phyloP scores from a whole-genome alignment of 2,797 vertebrate species.

The Tenualosa thibaudeaui region DNA sequence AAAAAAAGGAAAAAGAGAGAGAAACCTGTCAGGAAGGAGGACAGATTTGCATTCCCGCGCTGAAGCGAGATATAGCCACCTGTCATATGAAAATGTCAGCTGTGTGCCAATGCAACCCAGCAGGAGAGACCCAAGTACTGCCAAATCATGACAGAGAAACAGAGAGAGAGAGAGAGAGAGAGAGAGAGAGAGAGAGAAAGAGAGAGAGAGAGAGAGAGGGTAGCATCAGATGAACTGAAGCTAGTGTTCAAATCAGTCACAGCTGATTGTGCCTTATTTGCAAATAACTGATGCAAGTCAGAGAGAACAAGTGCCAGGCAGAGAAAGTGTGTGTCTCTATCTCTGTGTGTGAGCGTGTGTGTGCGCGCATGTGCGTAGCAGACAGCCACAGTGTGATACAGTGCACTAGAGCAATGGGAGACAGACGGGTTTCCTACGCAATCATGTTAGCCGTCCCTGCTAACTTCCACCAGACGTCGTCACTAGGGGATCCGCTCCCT shows the following conservation, averaged over 20 bases:
- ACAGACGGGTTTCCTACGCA: not conserved
- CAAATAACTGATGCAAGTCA: not conserved
- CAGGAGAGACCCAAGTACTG: not conserved
- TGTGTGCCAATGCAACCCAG: not conserved
- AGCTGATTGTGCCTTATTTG: not conserved
- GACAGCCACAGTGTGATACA: not conserved
- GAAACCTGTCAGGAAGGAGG: constrained; percentile 3
- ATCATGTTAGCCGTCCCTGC: not conserved
- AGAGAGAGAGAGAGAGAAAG: not conserved
- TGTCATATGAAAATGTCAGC: constrained; percentile 22
- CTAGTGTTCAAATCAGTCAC: not conserved
- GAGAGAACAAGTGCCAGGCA: not conserved
- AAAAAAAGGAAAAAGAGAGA: not conserved
- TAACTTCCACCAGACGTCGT: not conserved
- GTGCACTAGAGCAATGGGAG: not conserved
- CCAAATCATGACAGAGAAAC: not conserved
- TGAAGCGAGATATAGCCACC: constrained; percentile 8
- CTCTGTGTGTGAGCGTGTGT: not conserved
- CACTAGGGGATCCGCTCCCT: not conserved
- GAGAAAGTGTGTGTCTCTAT: not conserved
- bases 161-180: not conserved
- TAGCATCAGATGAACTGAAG: not conserved
- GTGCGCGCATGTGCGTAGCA: not conserved
- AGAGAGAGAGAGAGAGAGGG: not conserved
- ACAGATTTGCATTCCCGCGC: not conserved